Conservation (phyloP, 2,888 invertebrate genomes). For the Ptilodon capucinus region DNA sequence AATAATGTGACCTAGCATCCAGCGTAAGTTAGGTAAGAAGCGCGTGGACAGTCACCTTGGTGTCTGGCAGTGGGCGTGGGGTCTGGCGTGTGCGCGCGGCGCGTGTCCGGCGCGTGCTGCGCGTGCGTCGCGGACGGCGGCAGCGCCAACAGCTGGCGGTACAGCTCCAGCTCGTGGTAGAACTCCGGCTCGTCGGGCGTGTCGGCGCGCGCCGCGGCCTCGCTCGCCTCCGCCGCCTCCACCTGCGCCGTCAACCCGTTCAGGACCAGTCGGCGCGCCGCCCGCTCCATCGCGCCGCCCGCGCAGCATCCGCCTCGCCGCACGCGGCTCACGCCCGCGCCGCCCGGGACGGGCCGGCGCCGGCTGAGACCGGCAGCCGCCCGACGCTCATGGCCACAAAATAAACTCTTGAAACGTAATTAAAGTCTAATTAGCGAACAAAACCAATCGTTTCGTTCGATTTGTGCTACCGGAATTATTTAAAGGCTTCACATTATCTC, state of each 20-base stretch:
- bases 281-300: conserved; percentile 30
- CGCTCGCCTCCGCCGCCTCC: conserved; percentile 28
- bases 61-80: conserved; percentile 11
- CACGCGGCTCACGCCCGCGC: not conserved
- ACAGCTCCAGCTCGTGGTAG: conserved; percentile 75
- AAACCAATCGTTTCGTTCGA: too few species aligned
- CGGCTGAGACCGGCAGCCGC: not conserved
- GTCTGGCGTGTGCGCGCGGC: conserved; percentile 14
- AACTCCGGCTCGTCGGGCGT: conserved; percentile 62
- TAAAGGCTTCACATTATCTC: too few species aligned
- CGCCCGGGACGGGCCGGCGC: not conserved
- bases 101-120: conserved; percentile 23
- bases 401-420: too few species aligned
- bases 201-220: conserved; percentile 22
- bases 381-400: not conserved
- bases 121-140: conserved; percentile 26
- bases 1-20: too few species aligned
- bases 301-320: conserved; percentile 15
- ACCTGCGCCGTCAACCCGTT: conserved; percentile 75
- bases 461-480: too few species aligned
- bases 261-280: conserved; percentile 67
- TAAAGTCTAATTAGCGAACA: not conserved
- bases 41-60: conserved; percentile 12
- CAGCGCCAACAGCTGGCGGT: conserved; percentile 67
- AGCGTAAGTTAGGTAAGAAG: too few species aligned